These are phyloP conservation scores for Drosophila emarginata DNA, from an alignment of 2,888 invertebrate genomes.

Conservation along the genomic window DNA sequence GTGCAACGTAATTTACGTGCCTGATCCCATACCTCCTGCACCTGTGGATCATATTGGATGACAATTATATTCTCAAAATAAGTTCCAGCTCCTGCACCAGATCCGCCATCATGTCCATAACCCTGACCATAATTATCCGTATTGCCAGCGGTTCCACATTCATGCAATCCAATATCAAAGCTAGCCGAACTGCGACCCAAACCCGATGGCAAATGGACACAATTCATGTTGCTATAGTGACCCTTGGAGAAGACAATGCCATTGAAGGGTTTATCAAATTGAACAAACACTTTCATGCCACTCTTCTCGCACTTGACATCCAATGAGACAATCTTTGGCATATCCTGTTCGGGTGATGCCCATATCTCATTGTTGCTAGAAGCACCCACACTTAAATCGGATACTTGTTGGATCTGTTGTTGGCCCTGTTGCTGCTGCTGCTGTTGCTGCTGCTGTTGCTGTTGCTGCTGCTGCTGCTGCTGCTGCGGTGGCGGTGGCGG, in stretches of 20 bases:
- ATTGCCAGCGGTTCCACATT: slow-evolving; percentile 95
- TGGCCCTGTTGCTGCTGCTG: slow-evolving; percentile 73
- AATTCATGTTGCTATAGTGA: slow-evolving; percentile 95
- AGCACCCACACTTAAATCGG: slow-evolving; percentile 78
- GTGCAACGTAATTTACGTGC: slow-evolving; percentile 95
- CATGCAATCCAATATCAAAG: slow-evolving; percentile 95
- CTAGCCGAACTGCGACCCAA: slow-evolving; percentile 93
- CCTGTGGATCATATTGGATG: slow-evolving; percentile 95
- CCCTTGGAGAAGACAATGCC: slow-evolving; percentile 98
- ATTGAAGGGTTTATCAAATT: slow-evolving; percentile 96
- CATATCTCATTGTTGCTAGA: slow-evolving; percentile 88
- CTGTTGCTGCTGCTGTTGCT: slow-evolving; percentile 71
- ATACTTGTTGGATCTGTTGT: slow-evolving; percentile 59
- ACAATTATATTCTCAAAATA: slow-evolving; percentile 97
- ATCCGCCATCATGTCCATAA: slow-evolving; percentile 89
- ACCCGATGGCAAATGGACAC: slow-evolving; percentile 94
- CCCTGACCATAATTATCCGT: slow-evolving; percentile 95
- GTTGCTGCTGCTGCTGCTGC: slow-evolving; percentile 38
- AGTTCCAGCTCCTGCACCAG: slow-evolving; percentile 89
- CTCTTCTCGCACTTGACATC: slow-evolving; percentile 98
- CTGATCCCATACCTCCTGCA: slow-evolving; percentile 98
- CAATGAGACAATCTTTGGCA: slow-evolving; percentile 95
- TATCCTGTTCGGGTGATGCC: slow-evolving; percentile 93
- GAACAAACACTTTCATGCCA: slow-evolving; percentile 96
- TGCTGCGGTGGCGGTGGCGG: slow-evolving; percentile 53